These are phyloP conservation scores for Griposia aprilina DNA, from an alignment of 2,888 invertebrate species.

Conservation along the genomic window DNA sequence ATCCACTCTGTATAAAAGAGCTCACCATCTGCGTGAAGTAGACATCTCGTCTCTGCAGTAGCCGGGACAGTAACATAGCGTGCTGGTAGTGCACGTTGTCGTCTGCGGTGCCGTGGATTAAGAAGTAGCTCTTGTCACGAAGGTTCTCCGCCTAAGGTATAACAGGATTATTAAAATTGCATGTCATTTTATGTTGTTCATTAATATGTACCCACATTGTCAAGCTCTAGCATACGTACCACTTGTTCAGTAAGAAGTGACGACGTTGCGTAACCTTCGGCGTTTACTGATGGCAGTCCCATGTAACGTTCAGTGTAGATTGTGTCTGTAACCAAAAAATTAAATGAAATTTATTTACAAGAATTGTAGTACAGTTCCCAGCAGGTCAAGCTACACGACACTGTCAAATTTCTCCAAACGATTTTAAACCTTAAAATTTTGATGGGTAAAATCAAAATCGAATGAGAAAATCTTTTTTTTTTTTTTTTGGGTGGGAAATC, in stretches of 20 bases:
- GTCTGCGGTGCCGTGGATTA: conserved; percentile 98
- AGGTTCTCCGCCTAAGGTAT: conserved; percentile 80
- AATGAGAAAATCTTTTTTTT: no score
- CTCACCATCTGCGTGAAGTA: conserved; percentile 97
- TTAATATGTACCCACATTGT: not conserved
- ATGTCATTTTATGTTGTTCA: not conserved
- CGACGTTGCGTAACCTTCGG: conserved; percentile 93
- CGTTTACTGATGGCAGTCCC: conserved; percentile 96
- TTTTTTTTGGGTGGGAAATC: no score
- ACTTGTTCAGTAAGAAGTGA: conserved; percentile 92
- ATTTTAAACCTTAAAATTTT: no score
- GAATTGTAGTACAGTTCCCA: no score
- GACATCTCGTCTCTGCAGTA: conserved; percentile 95
- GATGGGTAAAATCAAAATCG: no score
- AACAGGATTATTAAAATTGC: not conserved
- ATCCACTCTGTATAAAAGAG: not conserved
- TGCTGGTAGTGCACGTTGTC: conserved; percentile 99
- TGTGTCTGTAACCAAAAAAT: conserved; percentile 92
- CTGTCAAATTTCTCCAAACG: no score
- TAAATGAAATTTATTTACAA: no score
- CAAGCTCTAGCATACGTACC: conserved; percentile 72
- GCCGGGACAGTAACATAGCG: conserved; percentile 97
- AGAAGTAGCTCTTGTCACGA: conserved; percentile 94
- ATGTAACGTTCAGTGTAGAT: conserved; percentile 99
- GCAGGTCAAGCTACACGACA: no score